These are phyloP conservation scores for Dermatemys mawii DNA, from an alignment of 2,113 vertebrate species.

Conservation along the genomic window DNA sequence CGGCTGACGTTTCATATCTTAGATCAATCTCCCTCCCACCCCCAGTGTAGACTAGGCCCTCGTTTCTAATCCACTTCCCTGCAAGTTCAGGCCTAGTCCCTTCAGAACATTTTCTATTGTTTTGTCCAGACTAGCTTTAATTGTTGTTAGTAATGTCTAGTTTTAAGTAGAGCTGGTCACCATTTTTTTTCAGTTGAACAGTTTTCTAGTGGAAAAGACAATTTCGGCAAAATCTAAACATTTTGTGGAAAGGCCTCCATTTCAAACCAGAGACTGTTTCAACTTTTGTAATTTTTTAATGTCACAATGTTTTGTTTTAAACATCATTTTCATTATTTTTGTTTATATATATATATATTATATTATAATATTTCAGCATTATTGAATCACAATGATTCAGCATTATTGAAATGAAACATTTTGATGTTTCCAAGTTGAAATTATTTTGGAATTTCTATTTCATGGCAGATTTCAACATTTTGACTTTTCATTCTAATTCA, in stretches of 20 bases:
- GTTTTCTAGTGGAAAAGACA: constrained; percentile 8
- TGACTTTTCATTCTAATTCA: not conserved
- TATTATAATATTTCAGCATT: not conserved
- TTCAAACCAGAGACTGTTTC: not conserved
- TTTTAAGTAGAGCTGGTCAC: constrained; percentile 1
- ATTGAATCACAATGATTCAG: not conserved
- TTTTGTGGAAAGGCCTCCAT: not conserved
- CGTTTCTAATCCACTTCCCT: constrained; percentile 15
- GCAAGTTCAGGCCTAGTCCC: not conserved
- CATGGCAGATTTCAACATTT: not conserved
- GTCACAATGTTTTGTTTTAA: not conserved
- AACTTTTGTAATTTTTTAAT: not conserved
- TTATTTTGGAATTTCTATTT: not conserved
- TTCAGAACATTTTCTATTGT: constrained; percentile 4
- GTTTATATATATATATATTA: not conserved
- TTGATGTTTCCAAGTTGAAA: not conserved
- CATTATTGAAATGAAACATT: not conserved
- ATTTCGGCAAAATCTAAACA: not conserved
- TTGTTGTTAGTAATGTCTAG: not conserved
- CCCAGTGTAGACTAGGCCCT: too few species aligned
- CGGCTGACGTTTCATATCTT: too few species aligned
- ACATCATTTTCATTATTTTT: not conserved
- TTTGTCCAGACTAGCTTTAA: not conserved
- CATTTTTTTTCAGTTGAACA: not conserved
- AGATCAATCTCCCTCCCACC: too few species aligned